These are phyloP conservation scores for Anthonomus grandis DNA, from an alignment of 1,140 invertebrate genomes.

Conservation along the genomic window DNA sequence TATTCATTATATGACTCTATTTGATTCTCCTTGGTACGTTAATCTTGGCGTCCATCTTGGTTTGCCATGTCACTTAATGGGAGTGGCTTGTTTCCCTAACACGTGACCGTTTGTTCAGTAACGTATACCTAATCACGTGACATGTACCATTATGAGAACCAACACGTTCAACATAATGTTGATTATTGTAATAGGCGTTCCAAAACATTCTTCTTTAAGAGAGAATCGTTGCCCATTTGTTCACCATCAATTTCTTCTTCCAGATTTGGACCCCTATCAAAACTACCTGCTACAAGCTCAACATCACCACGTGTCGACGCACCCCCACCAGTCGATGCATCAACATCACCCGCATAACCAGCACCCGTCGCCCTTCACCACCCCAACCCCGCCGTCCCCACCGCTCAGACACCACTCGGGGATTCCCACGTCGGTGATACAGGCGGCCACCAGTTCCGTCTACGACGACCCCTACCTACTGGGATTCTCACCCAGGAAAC, in stretches of 20 bases:
- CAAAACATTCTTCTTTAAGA: no score
- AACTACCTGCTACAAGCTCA: conserved; percentile 57
- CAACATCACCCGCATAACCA: conserved; percentile 48
- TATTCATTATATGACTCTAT: no score
- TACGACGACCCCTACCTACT: conserved; percentile 81
- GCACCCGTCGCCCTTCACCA: conserved; percentile 59
- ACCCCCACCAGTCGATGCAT: conserved; percentile 39
- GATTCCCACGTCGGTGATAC: conserved; percentile 69
- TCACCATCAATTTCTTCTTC: conserved; percentile 36
- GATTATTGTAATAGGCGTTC: no score
- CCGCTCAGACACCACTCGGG: conserved; percentile 55
- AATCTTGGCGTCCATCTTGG: no score
- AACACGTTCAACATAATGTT: no score
- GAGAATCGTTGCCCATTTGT: background rate
- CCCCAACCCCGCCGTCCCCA: conserved; percentile 58
- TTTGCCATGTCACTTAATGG: no score
- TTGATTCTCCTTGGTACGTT: no score
- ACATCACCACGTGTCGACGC: conserved; percentile 40
- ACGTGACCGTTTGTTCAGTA: no score
- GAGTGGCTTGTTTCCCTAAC: no score
- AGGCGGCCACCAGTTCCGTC: conserved; percentile 69
- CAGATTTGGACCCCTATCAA: conserved; percentile 60
- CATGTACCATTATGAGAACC: no score
- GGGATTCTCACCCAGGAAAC: conserved; percentile 65
- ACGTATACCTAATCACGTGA: no score